A percentile compares a stretch with the other conserved stretches of the same genome.
These are phyloP conservation scores for Idaea dimidiata DNA, from an alignment of 2,888 invertebrate species.

Conservation along the genomic window DNA sequence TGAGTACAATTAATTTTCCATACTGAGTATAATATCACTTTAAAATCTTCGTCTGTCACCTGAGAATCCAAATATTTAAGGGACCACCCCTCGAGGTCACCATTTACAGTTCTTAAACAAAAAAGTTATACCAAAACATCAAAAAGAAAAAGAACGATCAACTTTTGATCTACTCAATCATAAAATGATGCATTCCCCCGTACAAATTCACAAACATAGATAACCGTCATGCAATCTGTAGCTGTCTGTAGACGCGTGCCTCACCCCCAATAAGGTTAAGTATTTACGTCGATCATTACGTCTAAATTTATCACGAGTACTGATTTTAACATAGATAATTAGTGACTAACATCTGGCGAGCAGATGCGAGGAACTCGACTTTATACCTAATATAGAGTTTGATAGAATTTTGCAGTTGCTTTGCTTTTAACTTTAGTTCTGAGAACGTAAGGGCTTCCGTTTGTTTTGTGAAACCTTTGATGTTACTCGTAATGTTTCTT, in stretches of 20 bases:
- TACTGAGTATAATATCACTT: too few relatives aligned
- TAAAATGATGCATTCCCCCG: neutral
- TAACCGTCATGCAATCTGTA: neutral
- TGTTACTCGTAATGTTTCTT: slow-evolving; percentile 7
- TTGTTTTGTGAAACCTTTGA: slow-evolving; percentile 18
- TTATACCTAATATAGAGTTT: slow-evolving; percentile 11
- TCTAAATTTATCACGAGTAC: neutral
- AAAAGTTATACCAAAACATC: too few relatives aligned
- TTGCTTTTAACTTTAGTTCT: slow-evolving; percentile 16
- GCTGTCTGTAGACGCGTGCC: neutral
- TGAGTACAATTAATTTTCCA: too few relatives aligned
- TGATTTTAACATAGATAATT: slow-evolving; percentile 17
- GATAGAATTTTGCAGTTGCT: slow-evolving; percentile 11
- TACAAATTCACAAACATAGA: neutral
- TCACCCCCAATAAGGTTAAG: neutral
- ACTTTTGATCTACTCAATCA: too few relatives aligned
- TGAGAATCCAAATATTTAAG: too few relatives aligned
- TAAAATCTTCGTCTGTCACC: too few relatives aligned
- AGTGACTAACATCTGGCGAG: slow-evolving; percentile 25
- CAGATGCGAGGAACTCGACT: slow-evolving; percentile 14
- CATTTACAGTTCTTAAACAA: too few relatives aligned
- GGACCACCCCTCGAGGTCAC: too few relatives aligned
- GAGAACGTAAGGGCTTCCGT: slow-evolving; percentile 24
- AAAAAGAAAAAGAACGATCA: too few relatives aligned
- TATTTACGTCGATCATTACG: neutral